These are phyloP conservation scores for Cryptoleucopteryx plumbea DNA, from an alignment of 2,113 vertebrate genomes.

Conservation along the genomic window DNA sequence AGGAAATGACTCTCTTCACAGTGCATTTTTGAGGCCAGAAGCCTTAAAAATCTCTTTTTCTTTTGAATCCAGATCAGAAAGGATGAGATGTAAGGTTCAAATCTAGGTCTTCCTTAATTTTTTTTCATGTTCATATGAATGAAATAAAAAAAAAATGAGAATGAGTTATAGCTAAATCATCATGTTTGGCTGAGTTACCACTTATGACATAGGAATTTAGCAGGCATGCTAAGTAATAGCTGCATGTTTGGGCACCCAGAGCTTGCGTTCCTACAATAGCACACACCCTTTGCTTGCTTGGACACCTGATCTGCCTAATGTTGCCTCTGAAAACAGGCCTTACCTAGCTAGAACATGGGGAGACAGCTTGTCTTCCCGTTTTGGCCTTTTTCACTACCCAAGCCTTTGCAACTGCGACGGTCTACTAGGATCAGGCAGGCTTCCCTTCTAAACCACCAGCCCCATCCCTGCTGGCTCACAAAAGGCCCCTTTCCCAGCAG, in stretches of 20 bases:
- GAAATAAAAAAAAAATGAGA: not conserved
- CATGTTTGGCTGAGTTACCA: slow-evolving; percentile 40
- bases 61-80: slow-evolving; percentile 11
- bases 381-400: not conserved
- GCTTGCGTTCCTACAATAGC: slow-evolving; percentile 34
- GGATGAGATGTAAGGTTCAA: not conserved
- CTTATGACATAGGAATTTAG: slow-evolving; percentile 73
- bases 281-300: slow-evolving; percentile 70
- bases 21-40: not conserved
- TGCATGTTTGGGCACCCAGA: slow-evolving; percentile 72
- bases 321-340: slow-evolving; percentile 61
- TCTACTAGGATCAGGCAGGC: not conserved
- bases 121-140: slow-evolving; percentile 30
- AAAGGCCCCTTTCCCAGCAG: not conserved
- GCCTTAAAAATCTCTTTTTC: not conserved
- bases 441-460: not conserved
- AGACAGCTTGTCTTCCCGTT: not conserved
- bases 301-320: slow-evolving; percentile 53
- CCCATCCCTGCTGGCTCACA: not conserved
- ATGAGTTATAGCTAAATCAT: slow-evolving; percentile 67
- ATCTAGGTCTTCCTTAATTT: slow-evolving; percentile 29
- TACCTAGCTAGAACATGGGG: not conserved
- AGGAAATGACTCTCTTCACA: not conserved
- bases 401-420: not conserved
- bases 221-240: slow-evolving; percentile 67